Conservation (phyloP, 37 sponge, comb jelly and placozoan genomes). For the Aphrocallistes beatrix region DNA sequence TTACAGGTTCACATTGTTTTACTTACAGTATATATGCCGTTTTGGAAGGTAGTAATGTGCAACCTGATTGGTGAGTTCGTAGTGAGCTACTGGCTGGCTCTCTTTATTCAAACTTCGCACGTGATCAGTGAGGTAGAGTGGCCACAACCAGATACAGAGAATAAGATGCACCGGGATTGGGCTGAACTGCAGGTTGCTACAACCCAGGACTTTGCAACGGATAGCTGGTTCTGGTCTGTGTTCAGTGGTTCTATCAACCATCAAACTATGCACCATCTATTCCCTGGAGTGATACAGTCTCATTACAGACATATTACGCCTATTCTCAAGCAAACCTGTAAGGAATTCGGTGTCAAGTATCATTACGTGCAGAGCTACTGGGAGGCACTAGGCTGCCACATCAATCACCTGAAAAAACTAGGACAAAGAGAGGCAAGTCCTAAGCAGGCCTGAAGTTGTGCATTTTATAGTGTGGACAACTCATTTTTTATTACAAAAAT, state of each 20-base stretch:
- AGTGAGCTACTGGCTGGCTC: constrained; percentile 82
- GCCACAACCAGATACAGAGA: constrained; percentile 72
- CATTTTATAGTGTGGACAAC: no score
- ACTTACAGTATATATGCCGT: constrained; percentile 59
- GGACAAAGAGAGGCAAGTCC: constrained; percentile 37
- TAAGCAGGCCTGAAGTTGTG: background rate
- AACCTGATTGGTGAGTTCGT: constrained; percentile 51
- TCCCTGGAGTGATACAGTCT: constrained; percentile 40
- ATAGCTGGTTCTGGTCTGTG: constrained; percentile 46
- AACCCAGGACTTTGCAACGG: constrained; percentile 45
- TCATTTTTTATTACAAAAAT: no score
- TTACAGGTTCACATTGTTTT: constrained; percentile 47
- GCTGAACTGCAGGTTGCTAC: constrained; percentile 48
- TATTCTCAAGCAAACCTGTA: constrained; percentile 42
- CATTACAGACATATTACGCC: constrained; percentile 38
- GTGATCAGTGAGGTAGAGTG: constrained; percentile 79
- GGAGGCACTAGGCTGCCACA: constrained; percentile 69
- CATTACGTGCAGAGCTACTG: constrained; percentile 43
- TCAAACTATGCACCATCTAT: constrained; percentile 52
- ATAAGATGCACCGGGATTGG: constrained; percentile 70
- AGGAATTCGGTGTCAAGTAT: constrained; percentile 44
- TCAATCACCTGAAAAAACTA: constrained; percentile 59
- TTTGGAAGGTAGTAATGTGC: constrained; percentile 33
- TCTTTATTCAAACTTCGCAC: constrained; percentile 84
- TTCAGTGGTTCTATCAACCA: constrained; percentile 47